phyloP scores from a whole-genome alignment of 2,113 vertebrate species.

The Notarius lentiginosus region DNA sequence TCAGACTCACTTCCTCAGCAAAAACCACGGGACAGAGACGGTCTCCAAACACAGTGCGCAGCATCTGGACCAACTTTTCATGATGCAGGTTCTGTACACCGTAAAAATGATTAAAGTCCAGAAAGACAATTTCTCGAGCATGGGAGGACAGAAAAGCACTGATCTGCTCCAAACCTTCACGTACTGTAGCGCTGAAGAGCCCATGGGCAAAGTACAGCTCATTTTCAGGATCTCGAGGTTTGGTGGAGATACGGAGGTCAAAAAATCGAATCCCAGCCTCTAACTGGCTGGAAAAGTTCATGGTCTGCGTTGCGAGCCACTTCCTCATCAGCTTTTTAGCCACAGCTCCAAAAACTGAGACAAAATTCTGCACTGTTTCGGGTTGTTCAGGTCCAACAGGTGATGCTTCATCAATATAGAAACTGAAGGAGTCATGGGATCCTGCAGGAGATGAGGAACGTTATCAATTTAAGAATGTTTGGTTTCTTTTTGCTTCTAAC shows the following conservation, averaged over 20 bases:
- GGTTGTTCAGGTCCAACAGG: conserved; percentile 95
- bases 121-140: conserved; percentile 88
- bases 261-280: conserved; percentile 94
- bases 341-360: conserved; percentile 95
- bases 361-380: conserved; percentile 97
- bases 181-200: conserved; percentile 96
- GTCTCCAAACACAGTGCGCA: conserved; percentile 90
- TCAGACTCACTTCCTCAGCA: conserved; percentile 91
- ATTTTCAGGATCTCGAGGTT: conserved; percentile 94
- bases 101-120: conserved; percentile 99
- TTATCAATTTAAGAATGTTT: not conserved
- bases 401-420: conserved; percentile 97
- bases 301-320: conserved; percentile 96
- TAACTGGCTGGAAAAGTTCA: conserved; percentile 93
- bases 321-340: conserved; percentile 98
- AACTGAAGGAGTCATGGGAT: conserved; percentile 97
- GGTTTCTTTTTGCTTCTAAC: not conserved
- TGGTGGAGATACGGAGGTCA: conserved; percentile 96
- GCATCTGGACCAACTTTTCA: conserved; percentile 94
- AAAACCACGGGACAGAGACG: conserved; percentile 95
- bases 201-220: conserved; percentile 97
- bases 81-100: conserved; percentile 97
- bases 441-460: conserved; percentile 70
- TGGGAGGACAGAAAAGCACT: conserved; percentile 85
- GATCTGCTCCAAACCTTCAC: conserved; percentile 94